Percentiles rank a stretch among this genome's conserved stretches.
Evolutionary conservation across 1,140 invertebrate genomes (phyloP).

Genomic region (Colletes latitarsis): DNA sequence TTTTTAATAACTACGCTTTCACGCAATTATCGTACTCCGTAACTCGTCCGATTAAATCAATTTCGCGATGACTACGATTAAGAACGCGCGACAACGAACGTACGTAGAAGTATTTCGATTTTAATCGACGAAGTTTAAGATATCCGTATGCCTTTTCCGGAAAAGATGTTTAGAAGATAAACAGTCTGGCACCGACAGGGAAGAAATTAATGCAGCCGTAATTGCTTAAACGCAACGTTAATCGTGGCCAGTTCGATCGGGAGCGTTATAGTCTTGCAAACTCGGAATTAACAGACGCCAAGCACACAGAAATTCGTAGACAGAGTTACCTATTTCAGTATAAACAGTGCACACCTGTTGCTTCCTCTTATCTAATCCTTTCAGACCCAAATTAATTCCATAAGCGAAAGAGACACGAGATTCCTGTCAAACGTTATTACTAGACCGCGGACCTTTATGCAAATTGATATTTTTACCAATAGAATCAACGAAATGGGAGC

Average conservation of each 20-base stretch:
- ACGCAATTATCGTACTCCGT: conserved; percentile 39
- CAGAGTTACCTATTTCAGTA: background rate
- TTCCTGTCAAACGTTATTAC: too few species aligned
- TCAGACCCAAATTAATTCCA: background rate
- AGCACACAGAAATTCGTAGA: background rate
- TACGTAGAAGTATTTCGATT: background rate
- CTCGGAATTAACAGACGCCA: background rate
- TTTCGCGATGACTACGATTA: background rate
- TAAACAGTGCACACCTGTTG: conserved; percentile 17
- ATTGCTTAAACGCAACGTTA: background rate
- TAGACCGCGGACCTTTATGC: background rate
- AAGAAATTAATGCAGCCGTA: background rate
- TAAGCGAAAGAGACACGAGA: background rate
- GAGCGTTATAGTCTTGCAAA: background rate
- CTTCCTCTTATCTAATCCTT: conserved; percentile 13
- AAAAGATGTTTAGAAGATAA: background rate
- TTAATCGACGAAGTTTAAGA: background rate
- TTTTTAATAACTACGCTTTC: conserved; percentile 20
- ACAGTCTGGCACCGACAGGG: too few species aligned
- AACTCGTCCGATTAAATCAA: background rate
- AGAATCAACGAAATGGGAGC: too few species aligned
- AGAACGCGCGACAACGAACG: background rate
- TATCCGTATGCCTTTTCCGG: background rate
- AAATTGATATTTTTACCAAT: too few species aligned
- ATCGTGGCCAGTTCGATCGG: background rate